A percentile compares a stretch with the other conserved stretches of the same genome.
Conservation (phyloP, 1,140 invertebrate species). For the Vollenhovia emeryi region DNA sequence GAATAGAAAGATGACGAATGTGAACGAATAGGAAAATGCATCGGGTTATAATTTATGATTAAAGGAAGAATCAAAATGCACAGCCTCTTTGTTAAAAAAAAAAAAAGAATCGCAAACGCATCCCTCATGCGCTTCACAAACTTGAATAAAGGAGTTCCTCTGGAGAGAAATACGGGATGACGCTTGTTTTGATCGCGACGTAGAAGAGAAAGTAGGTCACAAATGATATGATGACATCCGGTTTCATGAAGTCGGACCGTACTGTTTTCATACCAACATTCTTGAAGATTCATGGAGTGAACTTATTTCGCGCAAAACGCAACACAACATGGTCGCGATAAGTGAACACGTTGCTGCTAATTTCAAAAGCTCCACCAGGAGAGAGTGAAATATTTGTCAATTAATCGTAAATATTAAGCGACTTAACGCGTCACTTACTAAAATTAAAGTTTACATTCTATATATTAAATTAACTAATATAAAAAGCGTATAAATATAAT, state of each 20-base stretch:
- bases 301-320: slow-evolving; percentile 32
- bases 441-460: neutral
- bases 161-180: slow-evolving; percentile 5
- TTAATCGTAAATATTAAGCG: slow-evolving; percentile 5
- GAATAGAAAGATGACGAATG: neutral
- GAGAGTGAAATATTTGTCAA: neutral
- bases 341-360: neutral
- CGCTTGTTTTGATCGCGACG: slow-evolving; percentile 33
- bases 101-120: slow-evolving; percentile 1
- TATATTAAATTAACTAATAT: neutral
- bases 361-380: neutral
- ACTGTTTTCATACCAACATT: slow-evolving; percentile 7
- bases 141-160: neutral
- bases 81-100: slow-evolving; percentile 1
- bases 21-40: neutral
- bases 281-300: slow-evolving; percentile 41
- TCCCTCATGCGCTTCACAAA: neutral
- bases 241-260: slow-evolving; percentile 39
- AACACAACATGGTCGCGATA: neutral
- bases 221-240: slow-evolving; percentile 53
- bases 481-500: neutral
- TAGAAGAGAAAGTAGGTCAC: slow-evolving; percentile 49
- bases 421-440: neutral
- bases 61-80: neutral
- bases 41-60: neutral